Evolutionary conservation across 2,113 vertebrate genomes (phyloP).

Genomic region (Synchiropus splendidus): DNA sequence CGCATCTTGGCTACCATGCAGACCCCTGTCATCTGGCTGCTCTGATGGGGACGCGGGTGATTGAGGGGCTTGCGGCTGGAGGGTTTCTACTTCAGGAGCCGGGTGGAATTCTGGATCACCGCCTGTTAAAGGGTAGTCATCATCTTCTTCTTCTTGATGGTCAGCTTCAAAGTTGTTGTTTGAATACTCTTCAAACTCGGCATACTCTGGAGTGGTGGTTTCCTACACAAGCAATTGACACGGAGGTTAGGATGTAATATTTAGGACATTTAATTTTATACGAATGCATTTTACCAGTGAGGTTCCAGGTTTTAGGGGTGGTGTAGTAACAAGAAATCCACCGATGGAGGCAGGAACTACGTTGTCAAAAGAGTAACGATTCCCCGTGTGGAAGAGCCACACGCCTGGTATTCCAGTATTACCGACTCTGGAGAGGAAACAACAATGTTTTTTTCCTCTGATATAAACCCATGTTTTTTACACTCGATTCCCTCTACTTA

Average conservation of each 20-base stretch:
- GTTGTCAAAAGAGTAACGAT: slow-evolving; percentile 61
- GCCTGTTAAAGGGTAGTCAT: slow-evolving; percentile 42
- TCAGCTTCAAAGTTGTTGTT: slow-evolving; percentile 48
- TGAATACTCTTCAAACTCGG: slow-evolving; percentile 47
- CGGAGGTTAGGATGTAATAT: not conserved
- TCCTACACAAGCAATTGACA: slow-evolving; percentile 9
- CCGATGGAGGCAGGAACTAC: slow-evolving; percentile 62
- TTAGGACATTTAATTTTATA: not conserved
- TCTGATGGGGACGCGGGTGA: slow-evolving; percentile 11
- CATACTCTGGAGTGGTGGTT: slow-evolving; percentile 39
- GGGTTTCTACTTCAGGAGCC: slow-evolving; percentile 9
- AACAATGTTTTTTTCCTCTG: too few species aligned
- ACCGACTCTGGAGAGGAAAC: slow-evolving; percentile 66
- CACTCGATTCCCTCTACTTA: too few species aligned
- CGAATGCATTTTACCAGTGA: slow-evolving; percentile 26
- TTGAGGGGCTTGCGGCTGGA: slow-evolving; percentile 6
- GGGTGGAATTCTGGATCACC: slow-evolving; percentile 40
- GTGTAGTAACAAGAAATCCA: slow-evolving; percentile 20
- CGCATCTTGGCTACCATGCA: not conserved
- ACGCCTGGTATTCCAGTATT: slow-evolving; percentile 78
- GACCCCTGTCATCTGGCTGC: not conserved
- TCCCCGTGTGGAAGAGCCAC: slow-evolving; percentile 88
- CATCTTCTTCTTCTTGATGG: slow-evolving; percentile 42
- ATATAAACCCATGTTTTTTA: too few species aligned
- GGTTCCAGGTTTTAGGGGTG: not conserved